phyloP scores from a whole-genome alignment of 2,797 vertebrate genomes.

The Acrocephalus scirpaceus region DNA sequence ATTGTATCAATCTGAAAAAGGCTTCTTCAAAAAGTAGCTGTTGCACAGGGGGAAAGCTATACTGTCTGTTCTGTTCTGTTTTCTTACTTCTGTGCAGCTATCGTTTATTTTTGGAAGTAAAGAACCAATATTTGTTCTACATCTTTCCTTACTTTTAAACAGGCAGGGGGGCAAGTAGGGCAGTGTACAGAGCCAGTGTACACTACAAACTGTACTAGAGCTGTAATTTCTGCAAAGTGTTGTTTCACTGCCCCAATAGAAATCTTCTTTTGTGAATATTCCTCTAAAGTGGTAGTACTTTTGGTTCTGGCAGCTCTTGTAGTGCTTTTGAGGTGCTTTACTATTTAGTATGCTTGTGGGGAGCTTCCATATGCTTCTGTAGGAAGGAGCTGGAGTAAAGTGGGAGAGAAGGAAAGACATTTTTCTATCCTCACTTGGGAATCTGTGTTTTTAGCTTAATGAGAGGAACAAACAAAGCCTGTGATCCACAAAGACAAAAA shows the following conservation, averaged over 20 bases:
- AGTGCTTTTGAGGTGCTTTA: neutral
- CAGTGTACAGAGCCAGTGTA: neutral
- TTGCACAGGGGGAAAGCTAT: neutral
- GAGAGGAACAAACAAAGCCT: neutral
- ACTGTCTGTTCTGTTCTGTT: neutral
- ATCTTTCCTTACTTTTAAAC: neutral
- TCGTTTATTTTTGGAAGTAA: neutral
- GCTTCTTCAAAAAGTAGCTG: neutral
- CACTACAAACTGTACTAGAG: neutral
- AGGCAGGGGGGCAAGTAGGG: neutral
- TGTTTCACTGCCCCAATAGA: neutral
- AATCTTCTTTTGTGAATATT: neutral
- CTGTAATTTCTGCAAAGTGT: neutral
- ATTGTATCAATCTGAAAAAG: neutral
- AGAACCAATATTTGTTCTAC: neutral
- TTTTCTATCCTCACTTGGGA: neutral
- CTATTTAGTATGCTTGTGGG: neutral
- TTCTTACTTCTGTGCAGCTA: neutral
- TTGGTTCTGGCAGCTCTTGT: neutral
- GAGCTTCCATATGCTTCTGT: neutral
- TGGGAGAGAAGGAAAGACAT: neutral
- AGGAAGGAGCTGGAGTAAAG: neutral
- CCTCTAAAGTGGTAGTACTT: neutral
- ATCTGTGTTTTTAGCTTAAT: neutral
- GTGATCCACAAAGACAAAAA: neutral